Conservation (phyloP, 2,113 vertebrate genomes). For the Pluvianellus socialis region DNA sequence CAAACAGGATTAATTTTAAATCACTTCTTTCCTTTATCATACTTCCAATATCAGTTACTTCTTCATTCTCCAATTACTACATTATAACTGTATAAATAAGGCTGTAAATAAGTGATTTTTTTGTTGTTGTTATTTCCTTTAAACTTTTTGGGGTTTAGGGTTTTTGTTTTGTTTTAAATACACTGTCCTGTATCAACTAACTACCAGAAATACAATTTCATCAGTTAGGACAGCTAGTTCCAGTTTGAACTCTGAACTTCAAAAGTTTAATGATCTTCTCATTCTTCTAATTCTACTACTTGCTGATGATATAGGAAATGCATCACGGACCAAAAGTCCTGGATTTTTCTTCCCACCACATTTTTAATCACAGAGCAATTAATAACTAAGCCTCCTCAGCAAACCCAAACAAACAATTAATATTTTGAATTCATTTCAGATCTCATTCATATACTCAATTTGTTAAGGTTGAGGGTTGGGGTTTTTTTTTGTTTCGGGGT, state of each 20-base stretch:
- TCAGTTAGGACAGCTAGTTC: not conserved
- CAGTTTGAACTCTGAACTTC: not conserved
- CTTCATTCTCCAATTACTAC: not conserved
- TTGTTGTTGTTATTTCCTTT: not conserved
- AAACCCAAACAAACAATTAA: not conserved
- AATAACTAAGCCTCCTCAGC: not conserved
- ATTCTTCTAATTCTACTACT: not conserved
- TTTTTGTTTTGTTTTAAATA: not conserved
- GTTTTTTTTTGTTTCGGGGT: not conserved
- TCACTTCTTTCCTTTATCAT: not conserved
- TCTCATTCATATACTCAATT: not conserved
- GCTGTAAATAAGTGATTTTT: not conserved
- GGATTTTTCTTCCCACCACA: not conserved
- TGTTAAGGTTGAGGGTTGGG: not conserved
- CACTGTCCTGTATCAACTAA: not conserved
- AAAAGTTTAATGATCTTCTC: not conserved
- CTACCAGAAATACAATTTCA: not conserved
- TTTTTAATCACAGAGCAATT: not conserved
- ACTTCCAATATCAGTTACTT: not conserved
- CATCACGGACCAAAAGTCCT: not conserved
- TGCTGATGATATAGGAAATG: not conserved
- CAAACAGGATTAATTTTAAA: not conserved
- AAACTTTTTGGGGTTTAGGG: not conserved
- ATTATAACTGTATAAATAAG: not conserved
- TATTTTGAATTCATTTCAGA: not conserved